Conservation (phyloP, 1,140 invertebrate species). For the Rhagoletis pomonella region DNA sequence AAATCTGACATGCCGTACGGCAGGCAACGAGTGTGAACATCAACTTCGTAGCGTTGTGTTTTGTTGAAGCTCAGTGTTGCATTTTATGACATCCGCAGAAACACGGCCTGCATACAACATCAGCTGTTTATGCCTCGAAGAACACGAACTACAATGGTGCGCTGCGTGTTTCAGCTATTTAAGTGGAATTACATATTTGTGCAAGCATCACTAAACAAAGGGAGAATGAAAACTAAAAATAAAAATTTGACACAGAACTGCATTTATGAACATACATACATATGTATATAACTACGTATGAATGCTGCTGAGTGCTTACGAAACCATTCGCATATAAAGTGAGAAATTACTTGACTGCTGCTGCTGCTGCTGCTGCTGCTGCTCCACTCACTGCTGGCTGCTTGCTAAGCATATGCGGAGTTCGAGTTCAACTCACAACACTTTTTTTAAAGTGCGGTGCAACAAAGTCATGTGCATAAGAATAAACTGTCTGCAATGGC, state of each 20-base stretch:
- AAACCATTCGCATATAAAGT: background rate
- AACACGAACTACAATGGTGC: background rate
- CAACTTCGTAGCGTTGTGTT: background rate
- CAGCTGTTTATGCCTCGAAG: constrained; percentile 20
- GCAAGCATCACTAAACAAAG: background rate
- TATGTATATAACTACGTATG: background rate
- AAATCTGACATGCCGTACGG: background rate
- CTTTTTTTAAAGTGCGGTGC: too few relatives aligned
- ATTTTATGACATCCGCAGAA: constrained; percentile 11
- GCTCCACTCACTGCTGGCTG: too few relatives aligned
- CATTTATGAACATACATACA: background rate
- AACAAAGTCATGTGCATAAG: background rate
- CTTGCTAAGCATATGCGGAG: too few relatives aligned
- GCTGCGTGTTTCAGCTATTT: background rate
- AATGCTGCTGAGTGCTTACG: background rate
- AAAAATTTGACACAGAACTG: too few relatives aligned
- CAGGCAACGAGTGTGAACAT: background rate
- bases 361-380: background rate
- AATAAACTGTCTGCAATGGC: too few relatives aligned
- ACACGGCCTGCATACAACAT: background rate
- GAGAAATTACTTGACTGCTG: background rate
- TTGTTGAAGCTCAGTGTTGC: constrained; percentile 4
- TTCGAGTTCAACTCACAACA: background rate
- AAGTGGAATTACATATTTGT: background rate
- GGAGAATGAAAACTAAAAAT: background rate